Conservation (phyloP, 2,888 invertebrate species). For the Himalopsyche anomala region DNA sequence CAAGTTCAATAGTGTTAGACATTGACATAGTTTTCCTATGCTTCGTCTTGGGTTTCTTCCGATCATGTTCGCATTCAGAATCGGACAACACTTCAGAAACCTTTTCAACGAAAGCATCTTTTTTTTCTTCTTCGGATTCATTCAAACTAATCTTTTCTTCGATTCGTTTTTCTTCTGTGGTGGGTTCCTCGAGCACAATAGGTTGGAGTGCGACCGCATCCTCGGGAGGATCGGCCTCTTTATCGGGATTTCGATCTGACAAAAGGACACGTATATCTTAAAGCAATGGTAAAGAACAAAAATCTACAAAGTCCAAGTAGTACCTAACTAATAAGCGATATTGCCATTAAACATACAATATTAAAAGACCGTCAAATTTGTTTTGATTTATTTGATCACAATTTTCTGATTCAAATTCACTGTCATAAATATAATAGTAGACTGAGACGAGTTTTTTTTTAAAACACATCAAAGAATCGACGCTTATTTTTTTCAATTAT, state of each 20-base stretch:
- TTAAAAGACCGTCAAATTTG: too few relatives aligned
- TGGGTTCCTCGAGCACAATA: conserved; percentile 4
- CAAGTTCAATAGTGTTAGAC: conserved; percentile 75
- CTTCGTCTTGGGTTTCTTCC: conserved; percentile 70
- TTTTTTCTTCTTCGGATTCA: conserved; percentile 70
- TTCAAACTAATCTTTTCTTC: conserved; percentile 42
- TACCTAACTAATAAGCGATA: neutral
- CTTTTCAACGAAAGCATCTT: conserved; percentile 74
- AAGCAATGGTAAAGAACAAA: neutral
- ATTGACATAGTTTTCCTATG: conserved; percentile 76
- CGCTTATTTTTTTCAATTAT: too few relatives aligned
- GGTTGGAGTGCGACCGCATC: neutral
- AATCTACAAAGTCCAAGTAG: conserved; percentile 1
- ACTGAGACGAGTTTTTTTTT: too few relatives aligned
- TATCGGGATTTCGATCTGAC: conserved; percentile 16
- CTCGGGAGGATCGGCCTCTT: conserved; percentile 32
- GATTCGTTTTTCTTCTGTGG: conserved; percentile 49
- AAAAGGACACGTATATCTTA: neutral
- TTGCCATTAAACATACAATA: too few relatives aligned
- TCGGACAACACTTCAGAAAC: conserved; percentile 75
- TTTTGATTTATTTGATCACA: too few relatives aligned
- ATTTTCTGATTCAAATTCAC: too few relatives aligned
- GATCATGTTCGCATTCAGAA: conserved; percentile 72
- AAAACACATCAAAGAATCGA: too few relatives aligned
- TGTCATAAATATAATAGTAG: too few relatives aligned